Base-by-base conservation (phyloP, 2,888 invertebrate genomes). In the Drosophila subsilvestris region DNA sequence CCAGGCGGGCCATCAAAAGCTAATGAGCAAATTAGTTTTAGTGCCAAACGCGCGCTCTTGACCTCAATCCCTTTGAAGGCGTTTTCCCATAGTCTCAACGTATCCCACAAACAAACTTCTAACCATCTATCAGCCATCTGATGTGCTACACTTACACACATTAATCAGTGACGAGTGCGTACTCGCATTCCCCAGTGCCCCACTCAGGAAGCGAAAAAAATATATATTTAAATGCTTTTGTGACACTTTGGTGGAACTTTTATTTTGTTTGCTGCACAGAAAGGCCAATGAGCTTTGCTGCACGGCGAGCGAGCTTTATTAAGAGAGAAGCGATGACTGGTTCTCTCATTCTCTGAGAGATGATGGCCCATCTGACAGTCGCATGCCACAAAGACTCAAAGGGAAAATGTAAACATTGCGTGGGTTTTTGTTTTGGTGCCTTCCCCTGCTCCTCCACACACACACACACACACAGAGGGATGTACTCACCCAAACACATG, bases 341-440 rank as follows among this genome's bases (percentile, higher is more conserved):
- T 22, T 61, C 42, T 53, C 59, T n/a, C 65, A 54, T 45, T 29
- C 17, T 51, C 62, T 10, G 47, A 75, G 58, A 82, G 80, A 87
- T 79, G 80, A 79, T 61, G 78, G 75, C 63, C 80, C 65, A 72
- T 76, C 80, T 86, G 83, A 86, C 80, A 86, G 83, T 76, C 63
- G 54, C 58, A 50, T 61, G 54, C 55, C 51, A 69, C 78, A 80
- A 72, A 68, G 57, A 18, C 48, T 76, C 85, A 81, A 74, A 85
- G 77, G 57, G 43, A 87, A 79, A 88, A 83, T 76, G 85, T 85
- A 85, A 85, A 85, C 88, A 85, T 79, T 86, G 80, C 75, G 79
- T 75, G 72, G 77, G 82, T 79, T 82, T 81, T 81, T 85, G 85
- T 84, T 84, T 76, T 81, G 82, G 74, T 85, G 79, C 79, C 68